A percentile compares a stretch with the other conserved stretches of the same genome.
phyloP scores from a whole-genome alignment of 1,140 invertebrate genomes.

The Melitaea cinxia region DNA sequence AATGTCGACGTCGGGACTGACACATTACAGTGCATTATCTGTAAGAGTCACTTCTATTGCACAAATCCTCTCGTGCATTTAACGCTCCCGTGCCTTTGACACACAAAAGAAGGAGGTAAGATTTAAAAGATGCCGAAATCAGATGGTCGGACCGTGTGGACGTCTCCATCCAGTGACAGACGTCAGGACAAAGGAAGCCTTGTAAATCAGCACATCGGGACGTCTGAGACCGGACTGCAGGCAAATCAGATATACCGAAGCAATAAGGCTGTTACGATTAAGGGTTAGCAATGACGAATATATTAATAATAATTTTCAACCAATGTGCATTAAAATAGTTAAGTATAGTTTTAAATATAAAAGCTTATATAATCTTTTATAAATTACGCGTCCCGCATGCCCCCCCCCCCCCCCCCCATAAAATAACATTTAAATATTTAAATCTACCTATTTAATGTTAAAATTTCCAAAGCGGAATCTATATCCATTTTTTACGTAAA shows the following conservation, averaged over 20 bases:
- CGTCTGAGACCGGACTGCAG: conserved; percentile 38
- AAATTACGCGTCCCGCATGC: no score
- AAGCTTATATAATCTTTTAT: neutral
- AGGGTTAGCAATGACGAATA: conserved; percentile 7
- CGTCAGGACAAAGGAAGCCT: conserved; percentile 60
- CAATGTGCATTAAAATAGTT: no score
- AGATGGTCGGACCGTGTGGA: conserved; percentile 54
- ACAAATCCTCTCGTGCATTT: conserved; percentile 24
- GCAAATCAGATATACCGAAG: conserved; percentile 53
- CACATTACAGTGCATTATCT: conserved; percentile 16
- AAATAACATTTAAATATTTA: no score
- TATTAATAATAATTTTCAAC: neutral
- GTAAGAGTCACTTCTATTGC: conserved; percentile 25
- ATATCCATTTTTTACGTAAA: no score
- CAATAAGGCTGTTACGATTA: conserved; percentile 47
- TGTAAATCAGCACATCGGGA: conserved; percentile 67
- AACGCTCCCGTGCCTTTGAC: conserved; percentile 39
- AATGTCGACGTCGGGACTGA: conserved; percentile 14
- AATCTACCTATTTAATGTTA: no score
- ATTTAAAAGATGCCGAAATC: conserved; percentile 67
- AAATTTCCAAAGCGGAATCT: no score
- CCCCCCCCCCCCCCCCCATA: no score
- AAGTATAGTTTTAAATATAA: neutral
- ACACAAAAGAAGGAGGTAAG: conserved; percentile 44
- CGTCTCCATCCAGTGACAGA: conserved; percentile 63